These are phyloP conservation scores for Philaenus spumarius DNA, from an alignment of 1,140 invertebrate species.

Conservation along the genomic window DNA sequence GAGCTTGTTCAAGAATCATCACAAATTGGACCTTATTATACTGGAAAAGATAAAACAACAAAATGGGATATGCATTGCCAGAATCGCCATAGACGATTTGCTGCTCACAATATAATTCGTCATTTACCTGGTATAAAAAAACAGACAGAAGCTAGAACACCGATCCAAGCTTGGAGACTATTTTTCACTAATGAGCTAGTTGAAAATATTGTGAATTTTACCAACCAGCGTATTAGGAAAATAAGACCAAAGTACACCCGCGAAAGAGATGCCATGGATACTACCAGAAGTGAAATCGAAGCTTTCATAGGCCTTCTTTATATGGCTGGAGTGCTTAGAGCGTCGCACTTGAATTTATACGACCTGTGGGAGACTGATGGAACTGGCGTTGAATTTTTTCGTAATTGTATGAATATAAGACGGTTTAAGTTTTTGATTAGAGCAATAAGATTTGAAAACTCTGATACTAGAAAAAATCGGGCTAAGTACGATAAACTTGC, in stretches of 20 bases:
- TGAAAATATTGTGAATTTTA: constrained; percentile 17
- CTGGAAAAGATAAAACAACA: constrained; percentile 10
- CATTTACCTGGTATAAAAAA: constrained; percentile 2
- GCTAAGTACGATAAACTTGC: constrained; percentile 34
- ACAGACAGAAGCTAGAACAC: constrained; percentile 10
- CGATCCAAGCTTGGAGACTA: constrained; percentile 10
- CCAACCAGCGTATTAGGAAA: constrained; percentile 19
- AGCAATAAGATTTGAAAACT: constrained; percentile 32
- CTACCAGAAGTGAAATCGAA: background rate
- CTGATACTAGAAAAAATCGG: constrained; percentile 29
- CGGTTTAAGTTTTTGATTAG: constrained; percentile 33
- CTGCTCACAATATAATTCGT: constrained; percentile 1
- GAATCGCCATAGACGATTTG: background rate
- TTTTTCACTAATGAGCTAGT: constrained; percentile 24
- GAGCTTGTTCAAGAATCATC: background rate
- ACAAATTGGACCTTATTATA: background rate
- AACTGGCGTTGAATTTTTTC: constrained; percentile 14
- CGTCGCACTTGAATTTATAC: constrained; percentile 11
- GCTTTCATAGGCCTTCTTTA: background rate
- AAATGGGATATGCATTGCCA: background rate
- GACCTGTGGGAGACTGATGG: constrained; percentile 20
- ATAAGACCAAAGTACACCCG: background rate
- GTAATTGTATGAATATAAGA: constrained; percentile 27
- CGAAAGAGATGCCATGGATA: background rate
- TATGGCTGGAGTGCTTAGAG: constrained; percentile 5